Evolutionary conservation across 2,888 invertebrate genomes (phyloP).

Genomic region (Lasioglossum calceatum): DNA sequence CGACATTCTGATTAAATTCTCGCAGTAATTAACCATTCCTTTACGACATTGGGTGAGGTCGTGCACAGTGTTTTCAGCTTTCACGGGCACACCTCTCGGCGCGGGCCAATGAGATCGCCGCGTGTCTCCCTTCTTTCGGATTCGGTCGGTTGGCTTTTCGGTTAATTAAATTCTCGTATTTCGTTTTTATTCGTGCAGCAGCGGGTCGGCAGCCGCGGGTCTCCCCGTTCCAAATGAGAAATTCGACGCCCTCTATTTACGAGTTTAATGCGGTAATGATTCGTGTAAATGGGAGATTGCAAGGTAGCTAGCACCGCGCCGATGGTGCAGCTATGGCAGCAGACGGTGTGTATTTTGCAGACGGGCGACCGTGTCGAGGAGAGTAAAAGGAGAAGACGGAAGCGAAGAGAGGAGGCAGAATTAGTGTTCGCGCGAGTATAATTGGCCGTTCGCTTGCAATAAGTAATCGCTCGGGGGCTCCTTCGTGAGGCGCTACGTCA

Average conservation of each 20-base stretch:
- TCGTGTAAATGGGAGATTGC: constrained; percentile 57
- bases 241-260: constrained; percentile 64
- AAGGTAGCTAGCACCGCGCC: constrained; percentile 20
- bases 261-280: constrained; percentile 60
- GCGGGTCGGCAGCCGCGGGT: constrained; percentile 2
- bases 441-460: constrained; percentile 66
- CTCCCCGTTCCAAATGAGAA: constrained; percentile 52
- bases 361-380: constrained; percentile 33
- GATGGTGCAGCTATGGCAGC: constrained; percentile 20
- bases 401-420: constrained; percentile 21
- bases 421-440: constrained; percentile 60
- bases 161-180: constrained; percentile 53
- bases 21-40: not conserved
- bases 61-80: not conserved
- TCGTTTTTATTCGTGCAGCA: constrained; percentile 32
- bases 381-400: constrained; percentile 40
- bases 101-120: constrained; percentile 12
- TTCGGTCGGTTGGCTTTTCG: constrained; percentile 1
- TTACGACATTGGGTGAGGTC: not conserved
- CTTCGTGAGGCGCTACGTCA: constrained; percentile 35
- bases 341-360: constrained; percentile 33
- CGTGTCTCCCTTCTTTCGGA: constrained; percentile 25
- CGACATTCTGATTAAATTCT: not conserved
- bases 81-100: not conserved
- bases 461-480: constrained; percentile 66